These are phyloP conservation scores for Micrastur ruficollis DNA, from an alignment of 2,797 vertebrate species.

Conservation along the genomic window DNA sequence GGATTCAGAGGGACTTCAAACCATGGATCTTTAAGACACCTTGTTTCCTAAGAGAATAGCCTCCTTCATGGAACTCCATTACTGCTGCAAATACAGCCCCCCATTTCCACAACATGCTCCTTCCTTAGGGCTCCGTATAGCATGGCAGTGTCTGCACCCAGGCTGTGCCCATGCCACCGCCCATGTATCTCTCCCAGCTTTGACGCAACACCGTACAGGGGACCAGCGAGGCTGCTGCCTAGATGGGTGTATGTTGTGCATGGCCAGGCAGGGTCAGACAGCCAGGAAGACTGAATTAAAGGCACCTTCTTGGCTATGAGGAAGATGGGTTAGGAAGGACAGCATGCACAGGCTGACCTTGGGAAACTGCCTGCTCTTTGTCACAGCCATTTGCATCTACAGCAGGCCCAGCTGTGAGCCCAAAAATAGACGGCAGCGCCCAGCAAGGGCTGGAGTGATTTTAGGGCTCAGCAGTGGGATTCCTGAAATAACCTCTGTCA, in stretches of 20 bases:
- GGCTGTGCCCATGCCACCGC: background rate
- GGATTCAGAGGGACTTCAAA: background rate
- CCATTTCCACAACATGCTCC: background rate
- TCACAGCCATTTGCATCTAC: background rate
- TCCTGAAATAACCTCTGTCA: background rate
- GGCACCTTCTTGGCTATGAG: background rate
- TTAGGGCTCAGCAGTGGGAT: background rate
- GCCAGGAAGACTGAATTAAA: background rate
- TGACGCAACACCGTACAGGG: background rate
- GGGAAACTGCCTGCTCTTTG: background rate
- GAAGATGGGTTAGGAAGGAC: background rate
- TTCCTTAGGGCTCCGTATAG: background rate
- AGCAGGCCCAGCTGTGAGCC: background rate
- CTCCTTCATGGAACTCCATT: background rate
- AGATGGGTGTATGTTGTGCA: rapidly evolving
- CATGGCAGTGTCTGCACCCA: background rate
- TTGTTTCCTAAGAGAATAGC: background rate
- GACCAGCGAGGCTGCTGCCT: background rate
- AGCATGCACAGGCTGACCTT: background rate
- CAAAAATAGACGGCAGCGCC: background rate
- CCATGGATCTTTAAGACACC: background rate
- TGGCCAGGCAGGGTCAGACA: background rate
- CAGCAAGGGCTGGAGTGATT: background rate
- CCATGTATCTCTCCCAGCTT: background rate
- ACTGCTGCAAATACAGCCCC: background rate